These are phyloP conservation scores for Suillia variegata DNA, from an alignment of 2,888 invertebrate genomes.

Conservation along the genomic window DNA sequence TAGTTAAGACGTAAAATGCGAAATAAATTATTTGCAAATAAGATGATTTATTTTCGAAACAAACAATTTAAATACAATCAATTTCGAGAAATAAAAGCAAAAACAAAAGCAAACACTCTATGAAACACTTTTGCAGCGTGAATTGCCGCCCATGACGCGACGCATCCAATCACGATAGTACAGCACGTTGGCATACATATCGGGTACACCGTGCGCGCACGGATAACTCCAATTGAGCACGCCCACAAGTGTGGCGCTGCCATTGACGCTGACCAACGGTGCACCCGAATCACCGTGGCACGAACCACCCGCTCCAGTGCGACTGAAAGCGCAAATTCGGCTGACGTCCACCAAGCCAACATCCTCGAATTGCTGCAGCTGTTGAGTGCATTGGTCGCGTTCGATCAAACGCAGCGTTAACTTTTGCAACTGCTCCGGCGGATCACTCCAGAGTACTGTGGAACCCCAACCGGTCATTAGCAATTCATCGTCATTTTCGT, in stretches of 20 bases:
- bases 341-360: conserved; percentile 60
- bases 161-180: conserved; percentile 51
- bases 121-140: conserved; percentile 27
- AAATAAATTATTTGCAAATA: background rate
- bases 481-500: conserved; percentile 63
- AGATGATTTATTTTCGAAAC: background rate
- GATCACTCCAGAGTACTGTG: conserved; percentile 57
- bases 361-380: conserved; percentile 56
- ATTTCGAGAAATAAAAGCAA: no score
- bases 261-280: conserved; percentile 37
- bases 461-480: conserved; percentile 70
- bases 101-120: no score
- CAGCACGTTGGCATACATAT: conserved; percentile 44
- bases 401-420: conserved; percentile 64
- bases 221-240: conserved; percentile 57
- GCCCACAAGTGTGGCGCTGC: conserved; percentile 43
- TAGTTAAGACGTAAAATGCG: background rate
- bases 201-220: conserved; percentile 52
- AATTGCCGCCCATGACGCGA: conserved; percentile 18
- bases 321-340: conserved; percentile 66
- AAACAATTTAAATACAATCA: no score
- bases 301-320: conserved; percentile 62
- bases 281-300: conserved; percentile 56
- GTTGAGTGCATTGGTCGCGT: conserved; percentile 59
- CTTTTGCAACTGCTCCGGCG: conserved; percentile 65